A percentile compares a stretch with the other conserved stretches of the same genome.
Evolutionary conservation across 2,888 invertebrate genomes (phyloP).

Genomic region (Drosophila lutescens): DNA sequence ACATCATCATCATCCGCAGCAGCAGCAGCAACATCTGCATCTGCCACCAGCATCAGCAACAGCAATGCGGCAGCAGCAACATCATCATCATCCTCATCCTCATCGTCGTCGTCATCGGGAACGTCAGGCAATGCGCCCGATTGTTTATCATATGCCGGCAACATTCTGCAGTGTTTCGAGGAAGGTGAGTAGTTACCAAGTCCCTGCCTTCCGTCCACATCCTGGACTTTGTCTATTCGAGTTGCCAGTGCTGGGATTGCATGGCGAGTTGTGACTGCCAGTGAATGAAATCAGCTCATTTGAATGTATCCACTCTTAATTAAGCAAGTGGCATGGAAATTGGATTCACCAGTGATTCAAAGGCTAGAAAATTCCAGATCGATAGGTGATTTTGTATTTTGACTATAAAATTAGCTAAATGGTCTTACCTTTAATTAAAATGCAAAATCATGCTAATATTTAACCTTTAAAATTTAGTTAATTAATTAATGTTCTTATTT

Average conservation of each 20-base stretch:
- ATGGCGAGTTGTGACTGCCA: conserved; percentile 24
- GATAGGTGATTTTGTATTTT: neutral
- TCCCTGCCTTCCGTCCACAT: conserved; percentile 5
- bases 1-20: conserved; percentile 49
- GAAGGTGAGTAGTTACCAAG: conserved; percentile 87
- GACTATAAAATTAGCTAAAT: neutral
- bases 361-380: neutral
- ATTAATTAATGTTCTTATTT: no score
- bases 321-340: conserved; percentile 6
- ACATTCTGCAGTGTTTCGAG: conserved; percentile 93
- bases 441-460: no score
- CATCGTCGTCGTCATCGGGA: conserved; percentile 34
- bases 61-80: conserved; percentile 43
- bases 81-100: conserved; percentile 32
- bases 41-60: conserved; percentile 13
- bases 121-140: conserved; percentile 85
- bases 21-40: conserved; percentile 25
- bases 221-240: neutral
- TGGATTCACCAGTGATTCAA: neutral
- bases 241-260: conserved; percentile 8
- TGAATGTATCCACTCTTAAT: conserved; percentile 1
- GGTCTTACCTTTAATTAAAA: no score
- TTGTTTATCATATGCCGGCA: conserved; percentile 92
- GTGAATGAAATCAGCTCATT: conserved; percentile 15
- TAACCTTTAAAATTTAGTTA: no score